Evolutionary conservation across 2,888 invertebrate species (phyloP), one percentile per base, ranked within the genome.

Genomic region (Platypus cylindrus): DNA sequence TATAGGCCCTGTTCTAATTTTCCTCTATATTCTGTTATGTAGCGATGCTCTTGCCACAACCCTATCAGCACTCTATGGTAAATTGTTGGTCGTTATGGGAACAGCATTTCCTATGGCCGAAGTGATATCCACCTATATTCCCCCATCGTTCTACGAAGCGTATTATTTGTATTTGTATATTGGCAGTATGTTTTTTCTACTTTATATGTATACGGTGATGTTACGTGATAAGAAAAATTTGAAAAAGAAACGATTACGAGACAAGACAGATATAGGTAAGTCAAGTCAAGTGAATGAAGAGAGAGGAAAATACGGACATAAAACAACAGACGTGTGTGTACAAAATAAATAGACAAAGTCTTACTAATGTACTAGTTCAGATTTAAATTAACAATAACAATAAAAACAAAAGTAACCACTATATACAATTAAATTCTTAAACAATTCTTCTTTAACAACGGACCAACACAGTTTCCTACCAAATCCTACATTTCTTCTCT

Each of bases 101-200:
- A 79, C 89, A 45, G 89, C 91, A 11, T 89, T 94, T 63, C 93
- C 93, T 32, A 82, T 94, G 79, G 87, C 93, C 43, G 91, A 93
- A 70, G 89, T 91, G 49, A 90, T 91, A 58, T 90, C 90, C 27
- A 85, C 87, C 14, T 86, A 87, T 64, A 87, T 91, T 58, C 90
- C 91, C 53, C 85, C 87, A 45, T 86, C 87, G 17, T 90, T 87
- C 64, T 91, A 90, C 64, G 89, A 90, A 72, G 86, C 81, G 59
- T 62, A 62, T 45, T 62, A 61, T 44, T 62, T 78, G 34, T 78
- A 78, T 51, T 65, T 78, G 32, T 78, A 78, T 57, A 66, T 75
- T 43, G 75, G 75, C 37, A 76, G 76, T 49, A 78, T 78, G 67
- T 56, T 71, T 30, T 78, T 78, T 53, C 66, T 78, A 26, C 62